phyloP scores from a whole-genome alignment of 2,888 invertebrate genomes.

The Ametastegia equiseti region DNA sequence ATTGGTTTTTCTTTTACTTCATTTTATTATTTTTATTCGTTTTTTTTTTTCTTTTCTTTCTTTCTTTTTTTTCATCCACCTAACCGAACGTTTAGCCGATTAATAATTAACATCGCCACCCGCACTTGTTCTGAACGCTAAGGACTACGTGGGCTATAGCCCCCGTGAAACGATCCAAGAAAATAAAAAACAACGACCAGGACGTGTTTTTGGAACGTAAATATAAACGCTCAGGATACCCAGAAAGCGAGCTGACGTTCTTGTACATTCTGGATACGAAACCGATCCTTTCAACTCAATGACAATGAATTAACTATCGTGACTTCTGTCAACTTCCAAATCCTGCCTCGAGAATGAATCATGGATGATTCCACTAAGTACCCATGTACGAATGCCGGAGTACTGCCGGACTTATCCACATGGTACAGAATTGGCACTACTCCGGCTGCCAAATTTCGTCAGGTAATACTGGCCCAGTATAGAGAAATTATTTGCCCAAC shows the following conservation, averaged over 20 bases:
- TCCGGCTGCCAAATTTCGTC: too few species aligned
- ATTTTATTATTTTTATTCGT: too few species aligned
- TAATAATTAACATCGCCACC: constrained; percentile 31
- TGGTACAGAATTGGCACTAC: too few species aligned
- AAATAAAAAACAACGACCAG: constrained; percentile 20
- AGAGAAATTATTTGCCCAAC: too few species aligned
- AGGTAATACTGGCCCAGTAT: too few species aligned
- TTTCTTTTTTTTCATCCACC: too few species aligned
- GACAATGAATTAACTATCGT: neutral
- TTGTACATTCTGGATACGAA: neutral
- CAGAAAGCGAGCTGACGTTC: neutral
- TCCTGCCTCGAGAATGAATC: neutral
- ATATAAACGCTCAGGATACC: neutral
- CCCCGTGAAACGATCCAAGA: neutral
- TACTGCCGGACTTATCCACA: too few species aligned
- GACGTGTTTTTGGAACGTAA: constrained; percentile 12
- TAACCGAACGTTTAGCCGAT: constrained; percentile 44
- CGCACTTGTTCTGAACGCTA: neutral
- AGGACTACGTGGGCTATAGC: neutral
- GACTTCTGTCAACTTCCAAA: neutral
- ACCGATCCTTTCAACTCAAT: constrained; percentile 1
- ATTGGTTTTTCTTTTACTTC: constrained; percentile 19
- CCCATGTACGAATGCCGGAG: too few species aligned
- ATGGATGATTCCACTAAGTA: neutral
- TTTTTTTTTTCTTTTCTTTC: constrained; percentile 40